phyloP scores from a whole-genome alignment of 2,797 vertebrate genomes.

The Cynopterus sphinx region DNA sequence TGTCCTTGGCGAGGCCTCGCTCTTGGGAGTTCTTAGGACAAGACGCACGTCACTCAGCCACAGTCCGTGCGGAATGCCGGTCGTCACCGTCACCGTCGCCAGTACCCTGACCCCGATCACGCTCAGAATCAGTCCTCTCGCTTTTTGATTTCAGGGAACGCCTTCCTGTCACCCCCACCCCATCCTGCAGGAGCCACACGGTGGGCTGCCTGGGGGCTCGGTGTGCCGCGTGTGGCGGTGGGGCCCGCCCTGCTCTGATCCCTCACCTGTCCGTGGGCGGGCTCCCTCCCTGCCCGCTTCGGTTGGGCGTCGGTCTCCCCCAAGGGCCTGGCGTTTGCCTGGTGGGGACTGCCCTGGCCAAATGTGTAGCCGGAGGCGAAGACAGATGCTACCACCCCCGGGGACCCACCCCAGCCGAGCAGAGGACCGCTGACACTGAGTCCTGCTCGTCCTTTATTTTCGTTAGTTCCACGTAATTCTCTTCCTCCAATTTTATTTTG shows the following conservation, averaged over 20 bases:
- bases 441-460: neutral
- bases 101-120: too few relatives aligned
- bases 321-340: neutral
- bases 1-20: neutral
- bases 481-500: neutral
- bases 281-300: neutral
- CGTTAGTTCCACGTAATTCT: neutral
- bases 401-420: neutral
- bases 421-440: neutral
- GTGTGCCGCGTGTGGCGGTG: accelerated
- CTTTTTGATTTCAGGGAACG: neutral
- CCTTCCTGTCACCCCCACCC: neutral
- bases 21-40: neutral
- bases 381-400: accelerated
- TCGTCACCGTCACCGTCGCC: neutral
- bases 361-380: neutral
- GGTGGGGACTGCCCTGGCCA: neutral
- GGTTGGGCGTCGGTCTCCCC: neutral
- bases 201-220: neutral
- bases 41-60: accelerated
- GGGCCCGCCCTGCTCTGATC: neutral
- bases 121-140: neutral
- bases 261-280: neutral
- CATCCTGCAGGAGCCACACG: neutral
- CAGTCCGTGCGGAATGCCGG: accelerated